These are phyloP conservation scores for Dinocampus coccinellae DNA, from an alignment of 2,888 invertebrate genomes.

Conservation along the genomic window DNA sequence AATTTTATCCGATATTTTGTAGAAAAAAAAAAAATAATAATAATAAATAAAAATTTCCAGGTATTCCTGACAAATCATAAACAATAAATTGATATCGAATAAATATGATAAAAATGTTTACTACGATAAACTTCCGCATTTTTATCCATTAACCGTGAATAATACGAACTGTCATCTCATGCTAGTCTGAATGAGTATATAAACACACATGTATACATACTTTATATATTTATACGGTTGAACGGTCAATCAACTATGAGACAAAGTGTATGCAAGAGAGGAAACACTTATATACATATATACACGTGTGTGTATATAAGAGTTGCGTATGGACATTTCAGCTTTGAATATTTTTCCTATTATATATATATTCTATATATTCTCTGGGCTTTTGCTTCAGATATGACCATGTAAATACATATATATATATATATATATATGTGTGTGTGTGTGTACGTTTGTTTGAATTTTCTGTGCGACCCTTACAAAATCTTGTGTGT, in stretches of 20 bases:
- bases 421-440: no score
- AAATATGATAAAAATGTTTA: no score
- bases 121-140: slow-evolving; percentile 57
- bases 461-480: not conserved
- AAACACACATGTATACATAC: no score
- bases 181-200: slow-evolving; percentile 37
- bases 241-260: slow-evolving; percentile 59
- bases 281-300: not conserved
- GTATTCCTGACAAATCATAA: not conserved
- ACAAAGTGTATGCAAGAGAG: slow-evolving; percentile 14
- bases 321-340: slow-evolving; percentile 30
- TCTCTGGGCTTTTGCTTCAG: no score
- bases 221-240: slow-evolving; percentile 49
- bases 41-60: slow-evolving; percentile 1
- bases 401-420: no score
- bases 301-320: not conserved
- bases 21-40: not conserved
- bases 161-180: slow-evolving; percentile 53
- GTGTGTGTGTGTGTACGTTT: not conserved
- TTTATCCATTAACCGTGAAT: slow-evolving; percentile 64
- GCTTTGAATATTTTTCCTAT: no score
- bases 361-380: no score
- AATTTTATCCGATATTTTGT: no score
- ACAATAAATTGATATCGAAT: no score
- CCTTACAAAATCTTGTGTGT: slow-evolving; percentile 12